phyloP scores from a whole-genome alignment of 2,113 vertebrate genomes.

The Xenopus borealis region DNA sequence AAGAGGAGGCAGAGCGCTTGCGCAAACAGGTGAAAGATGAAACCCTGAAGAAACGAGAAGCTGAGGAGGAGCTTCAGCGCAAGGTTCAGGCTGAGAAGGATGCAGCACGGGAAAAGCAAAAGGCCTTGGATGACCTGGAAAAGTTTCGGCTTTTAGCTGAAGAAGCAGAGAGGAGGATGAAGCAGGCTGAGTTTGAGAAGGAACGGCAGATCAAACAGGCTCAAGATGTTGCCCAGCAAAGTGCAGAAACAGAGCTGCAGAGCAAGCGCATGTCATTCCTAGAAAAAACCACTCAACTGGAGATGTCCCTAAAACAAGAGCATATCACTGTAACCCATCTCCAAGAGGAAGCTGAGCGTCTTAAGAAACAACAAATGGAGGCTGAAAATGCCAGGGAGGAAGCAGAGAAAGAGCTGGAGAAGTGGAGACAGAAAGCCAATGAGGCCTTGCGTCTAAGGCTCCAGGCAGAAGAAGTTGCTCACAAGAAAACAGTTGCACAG shows the following conservation, averaged over 20 bases:
- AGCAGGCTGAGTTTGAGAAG: conserved; percentile 84
- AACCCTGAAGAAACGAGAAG: conserved; percentile 84
- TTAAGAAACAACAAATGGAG: conserved; percentile 80
- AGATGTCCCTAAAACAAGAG: conserved; percentile 87
- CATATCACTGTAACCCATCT: conserved; percentile 81
- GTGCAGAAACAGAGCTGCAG: conserved; percentile 74
- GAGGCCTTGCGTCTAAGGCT: conserved; percentile 88
- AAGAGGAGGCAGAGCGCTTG: conserved; percentile 91
- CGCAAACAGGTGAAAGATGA: conserved; percentile 88
- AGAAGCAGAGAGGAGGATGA: conserved; percentile 83
- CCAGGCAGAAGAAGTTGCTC: conserved; percentile 91
- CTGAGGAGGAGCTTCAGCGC: conserved; percentile 82
- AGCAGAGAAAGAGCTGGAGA: conserved; percentile 91
- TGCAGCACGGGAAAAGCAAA: conserved; percentile 84
- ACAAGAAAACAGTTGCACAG: conserved; percentile 85
- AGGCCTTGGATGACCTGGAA: conserved; percentile 81
- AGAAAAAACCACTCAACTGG: conserved; percentile 85
- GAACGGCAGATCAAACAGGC: conserved; percentile 82
- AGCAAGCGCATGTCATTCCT: conserved; percentile 84
- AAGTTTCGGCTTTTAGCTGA: conserved; percentile 79
- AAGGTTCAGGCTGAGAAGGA: conserved; percentile 85
- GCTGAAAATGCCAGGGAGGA: conserved; percentile 79
- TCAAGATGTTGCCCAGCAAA: conserved; percentile 80
- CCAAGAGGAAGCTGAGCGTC: conserved; percentile 79
- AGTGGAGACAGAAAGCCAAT: conserved; percentile 91